Evolutionary conservation across 37 sponge, comb jelly and placozoan genomes (phyloP).

Genomic region (Lycopodina hypogea): DNA sequence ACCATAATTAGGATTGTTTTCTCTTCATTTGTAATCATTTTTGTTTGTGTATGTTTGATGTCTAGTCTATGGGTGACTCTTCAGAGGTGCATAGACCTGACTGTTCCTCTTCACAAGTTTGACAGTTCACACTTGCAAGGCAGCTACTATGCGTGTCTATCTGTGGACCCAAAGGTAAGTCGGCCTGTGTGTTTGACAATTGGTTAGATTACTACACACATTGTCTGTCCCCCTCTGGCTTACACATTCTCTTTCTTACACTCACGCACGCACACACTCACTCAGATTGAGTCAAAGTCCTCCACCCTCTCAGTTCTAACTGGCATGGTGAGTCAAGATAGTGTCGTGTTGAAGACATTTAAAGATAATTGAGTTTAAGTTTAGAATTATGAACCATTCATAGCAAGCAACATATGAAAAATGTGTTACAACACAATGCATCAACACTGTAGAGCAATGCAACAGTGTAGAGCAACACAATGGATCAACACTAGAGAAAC

Average conservation of each 20-base stretch:
- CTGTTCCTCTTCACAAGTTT: conserved; percentile 55
- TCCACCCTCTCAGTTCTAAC: conserved; percentile 4
- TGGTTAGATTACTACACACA: too few species aligned
- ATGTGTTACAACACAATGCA: too few species aligned
- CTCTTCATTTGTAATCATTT: too few species aligned
- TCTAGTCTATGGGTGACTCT: conserved; percentile 39
- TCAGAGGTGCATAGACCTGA: conserved; percentile 34
- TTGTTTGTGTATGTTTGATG: too few species aligned
- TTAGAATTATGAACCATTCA: too few species aligned
- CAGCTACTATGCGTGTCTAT: conserved; percentile 33
- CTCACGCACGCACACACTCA: neutral
- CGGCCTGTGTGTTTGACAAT: neutral
- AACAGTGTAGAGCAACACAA: too few species aligned
- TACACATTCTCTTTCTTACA: neutral
- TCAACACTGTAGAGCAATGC: too few species aligned
- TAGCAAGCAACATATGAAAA: too few species aligned
- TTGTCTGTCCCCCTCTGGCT: too few species aligned
- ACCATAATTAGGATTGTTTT: too few species aligned
- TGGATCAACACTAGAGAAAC: too few species aligned
- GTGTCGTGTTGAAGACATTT: neutral
- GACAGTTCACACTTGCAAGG: conserved; percentile 41
- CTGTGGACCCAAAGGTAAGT: conserved; percentile 59
- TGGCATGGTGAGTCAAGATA: conserved; percentile 7
- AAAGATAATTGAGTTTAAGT: too few species aligned
- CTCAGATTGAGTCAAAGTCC: conserved; percentile 15